Evolutionary conservation across 2,888 invertebrate species (phyloP).

Genomic region (Leptopterna dolabrata): DNA sequence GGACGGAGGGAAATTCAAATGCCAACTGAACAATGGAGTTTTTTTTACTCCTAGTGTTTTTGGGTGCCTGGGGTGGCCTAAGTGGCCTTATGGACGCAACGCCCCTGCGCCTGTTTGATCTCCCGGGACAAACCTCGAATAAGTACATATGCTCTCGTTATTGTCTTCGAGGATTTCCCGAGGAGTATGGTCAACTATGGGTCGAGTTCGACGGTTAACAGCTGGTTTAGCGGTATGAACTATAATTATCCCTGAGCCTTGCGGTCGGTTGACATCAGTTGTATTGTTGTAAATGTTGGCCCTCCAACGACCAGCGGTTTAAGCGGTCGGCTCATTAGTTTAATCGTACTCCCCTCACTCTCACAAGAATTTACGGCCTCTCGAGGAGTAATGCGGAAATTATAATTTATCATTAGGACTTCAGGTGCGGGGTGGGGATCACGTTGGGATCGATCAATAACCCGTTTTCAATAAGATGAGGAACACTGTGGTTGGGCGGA

Average conservation of each 20-base stretch:
- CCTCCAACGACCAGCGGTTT: not conserved
- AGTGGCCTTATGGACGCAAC: no score
- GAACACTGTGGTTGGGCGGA: not conserved
- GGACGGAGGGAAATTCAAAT: no score
- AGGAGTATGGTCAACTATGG: not conserved
- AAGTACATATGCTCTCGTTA: no score
- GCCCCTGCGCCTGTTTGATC: no score
- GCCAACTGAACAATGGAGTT: no score
- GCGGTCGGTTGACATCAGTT: not conserved
- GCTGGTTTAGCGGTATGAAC: constrained; percentile 2
- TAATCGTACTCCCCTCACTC: not conserved
- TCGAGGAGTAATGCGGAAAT: not conserved
- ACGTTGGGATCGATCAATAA: not conserved
- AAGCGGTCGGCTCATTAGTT: constrained; percentile 1
- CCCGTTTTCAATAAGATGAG: not conserved
- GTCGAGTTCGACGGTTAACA: not conserved
- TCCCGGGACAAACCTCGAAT: no score
- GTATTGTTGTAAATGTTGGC: not conserved
- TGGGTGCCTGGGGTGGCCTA: no score
- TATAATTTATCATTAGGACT: not conserved
- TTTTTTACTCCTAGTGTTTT: no score
- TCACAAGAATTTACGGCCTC: not conserved
- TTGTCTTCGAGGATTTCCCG: no score
- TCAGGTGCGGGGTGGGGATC: not conserved
- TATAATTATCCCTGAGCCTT: not conserved